These are phyloP conservation scores for Drosophila sulfurigaster DNA, from an alignment of 1,140 invertebrate species.

Conservation along the genomic window DNA sequence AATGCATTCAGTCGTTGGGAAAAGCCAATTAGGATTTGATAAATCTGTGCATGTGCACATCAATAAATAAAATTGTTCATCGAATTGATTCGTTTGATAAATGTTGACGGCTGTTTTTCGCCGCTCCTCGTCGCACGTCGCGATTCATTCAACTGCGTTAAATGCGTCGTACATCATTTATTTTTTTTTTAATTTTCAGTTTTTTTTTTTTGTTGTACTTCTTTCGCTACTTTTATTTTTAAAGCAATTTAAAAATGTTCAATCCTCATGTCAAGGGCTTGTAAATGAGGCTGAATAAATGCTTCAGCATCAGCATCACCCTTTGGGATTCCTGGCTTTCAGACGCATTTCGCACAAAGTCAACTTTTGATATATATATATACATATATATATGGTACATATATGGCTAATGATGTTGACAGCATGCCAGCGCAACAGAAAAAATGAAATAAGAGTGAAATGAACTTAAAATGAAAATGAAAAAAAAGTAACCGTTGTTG, in stretches of 20 bases:
- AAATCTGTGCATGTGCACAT: slow-evolving; percentile 39
- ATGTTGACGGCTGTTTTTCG: background rate
- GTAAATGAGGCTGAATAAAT: slow-evolving; percentile 34
- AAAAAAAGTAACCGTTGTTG: slow-evolving; percentile 37
- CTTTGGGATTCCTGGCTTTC: slow-evolving; percentile 34
- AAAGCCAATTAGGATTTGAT: slow-evolving; percentile 47
- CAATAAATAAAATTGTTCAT: slow-evolving; percentile 35
- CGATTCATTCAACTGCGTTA: slow-evolving; percentile 23
- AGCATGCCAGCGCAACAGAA: background rate
- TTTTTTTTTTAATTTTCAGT: slow-evolving; percentile 5
- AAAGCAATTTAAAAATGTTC: slow-evolving; percentile 11
- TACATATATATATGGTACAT: slow-evolving; percentile 25
- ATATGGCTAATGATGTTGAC: slow-evolving; percentile 78
- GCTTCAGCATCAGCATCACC: slow-evolving; percentile 6
- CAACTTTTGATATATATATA: slow-evolving; percentile 31
- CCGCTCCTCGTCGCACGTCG: background rate
- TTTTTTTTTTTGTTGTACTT: background rate
- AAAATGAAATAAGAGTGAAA: no score
- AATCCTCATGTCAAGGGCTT: slow-evolving; percentile 25
- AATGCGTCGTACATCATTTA: slow-evolving; percentile 14
- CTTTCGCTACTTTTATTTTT: background rate
- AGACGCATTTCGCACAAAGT: slow-evolving; percentile 46
- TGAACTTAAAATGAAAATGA: background rate
- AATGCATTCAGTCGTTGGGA: slow-evolving; percentile 25
- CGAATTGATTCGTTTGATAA: slow-evolving; percentile 20